Evolutionary conservation across 2,113 vertebrate species (phyloP).

Genomic region (Neogobius melanostomus): DNA sequence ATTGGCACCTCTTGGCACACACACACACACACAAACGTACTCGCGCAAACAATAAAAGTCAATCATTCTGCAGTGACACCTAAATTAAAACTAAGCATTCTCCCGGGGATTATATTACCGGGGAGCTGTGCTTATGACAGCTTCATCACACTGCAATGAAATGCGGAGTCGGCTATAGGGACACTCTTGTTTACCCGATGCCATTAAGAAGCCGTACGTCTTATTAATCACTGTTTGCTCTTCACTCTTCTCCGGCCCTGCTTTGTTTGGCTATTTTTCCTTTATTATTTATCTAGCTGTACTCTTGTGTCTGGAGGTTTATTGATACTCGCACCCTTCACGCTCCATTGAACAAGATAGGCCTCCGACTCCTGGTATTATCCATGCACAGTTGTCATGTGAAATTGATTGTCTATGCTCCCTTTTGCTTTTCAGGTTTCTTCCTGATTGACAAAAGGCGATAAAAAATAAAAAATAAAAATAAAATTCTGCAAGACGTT

Average conservation of each 20-base stretch:
- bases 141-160: conserved; percentile 67
- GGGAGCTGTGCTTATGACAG: conserved; percentile 63
- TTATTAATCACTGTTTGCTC: conserved; percentile 61
- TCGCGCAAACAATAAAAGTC: conserved; percentile 52
- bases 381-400: conserved; percentile 52
- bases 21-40: conserved; percentile 20
- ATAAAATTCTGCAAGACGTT: conserved; percentile 27
- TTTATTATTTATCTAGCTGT: conserved; percentile 7
- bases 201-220: conserved; percentile 55
- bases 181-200: conserved; percentile 64
- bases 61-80: conserved; percentile 66
- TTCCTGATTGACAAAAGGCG: conserved; percentile 25
- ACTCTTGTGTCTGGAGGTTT: conserved; percentile 57
- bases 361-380: conserved; percentile 50
- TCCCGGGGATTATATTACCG: conserved; percentile 55
- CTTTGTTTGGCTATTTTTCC: conserved; percentile 6
- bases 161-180: conserved; percentile 63
- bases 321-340: conserved; percentile 70
- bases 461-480: too few species aligned
- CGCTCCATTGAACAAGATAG: conserved; percentile 50
- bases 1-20: neutral
- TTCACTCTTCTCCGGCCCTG: conserved; percentile 22
- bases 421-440: conserved; percentile 46
- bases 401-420: conserved; percentile 53
- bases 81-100: conserved; percentile 71